A percentile compares a stretch with the other conserved stretches of the same genome.
Evolutionary conservation across 2,888 invertebrate genomes (phyloP).

Genomic region (Mesorhabditis sp.): DNA sequence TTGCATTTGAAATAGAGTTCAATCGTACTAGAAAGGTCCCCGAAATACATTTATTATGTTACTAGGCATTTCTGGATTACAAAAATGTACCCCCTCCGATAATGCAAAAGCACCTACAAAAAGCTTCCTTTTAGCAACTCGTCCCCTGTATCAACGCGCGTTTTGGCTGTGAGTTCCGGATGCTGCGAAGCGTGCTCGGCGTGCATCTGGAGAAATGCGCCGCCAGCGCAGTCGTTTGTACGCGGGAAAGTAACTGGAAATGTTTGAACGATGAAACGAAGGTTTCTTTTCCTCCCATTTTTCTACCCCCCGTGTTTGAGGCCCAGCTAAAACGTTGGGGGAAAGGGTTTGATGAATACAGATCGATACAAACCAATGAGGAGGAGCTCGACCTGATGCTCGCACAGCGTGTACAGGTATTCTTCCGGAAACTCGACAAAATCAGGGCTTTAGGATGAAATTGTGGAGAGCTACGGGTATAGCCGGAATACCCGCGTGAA

Average conservation of each 20-base stretch:
- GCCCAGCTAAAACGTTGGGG: neutral
- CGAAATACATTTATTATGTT: too few species aligned
- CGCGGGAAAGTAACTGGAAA: constrained; percentile 15
- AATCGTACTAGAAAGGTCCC: too few species aligned
- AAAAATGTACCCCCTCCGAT: too few species aligned
- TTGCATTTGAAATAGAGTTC: too few species aligned
- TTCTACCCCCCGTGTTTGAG: neutral
- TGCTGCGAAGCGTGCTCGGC: neutral
- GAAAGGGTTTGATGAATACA: neutral
- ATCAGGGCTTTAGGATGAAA: constrained; percentile 13
- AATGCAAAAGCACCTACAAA: neutral
- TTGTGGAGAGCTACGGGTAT: constrained; percentile 26
- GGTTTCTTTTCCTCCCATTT: neutral
- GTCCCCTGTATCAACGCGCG: neutral
- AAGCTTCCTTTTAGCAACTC: neutral
- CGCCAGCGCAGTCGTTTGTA: constrained; percentile 32
- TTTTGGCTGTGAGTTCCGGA: neutral
- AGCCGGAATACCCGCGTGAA: constrained; percentile 18
- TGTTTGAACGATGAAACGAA: constrained; percentile 1
- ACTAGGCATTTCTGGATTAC: too few species aligned
- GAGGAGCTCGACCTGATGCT: constrained; percentile 6
- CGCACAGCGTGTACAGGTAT: neutral
- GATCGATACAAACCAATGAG: neutral
- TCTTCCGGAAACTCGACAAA: too few species aligned
- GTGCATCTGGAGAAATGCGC: constrained; percentile 21